A percentile compares a stretch with the other conserved stretches of the same genome.
These are phyloP conservation scores for Eulithis prunata DNA, from an alignment of 2,888 invertebrate species.

Conservation along the genomic window DNA sequence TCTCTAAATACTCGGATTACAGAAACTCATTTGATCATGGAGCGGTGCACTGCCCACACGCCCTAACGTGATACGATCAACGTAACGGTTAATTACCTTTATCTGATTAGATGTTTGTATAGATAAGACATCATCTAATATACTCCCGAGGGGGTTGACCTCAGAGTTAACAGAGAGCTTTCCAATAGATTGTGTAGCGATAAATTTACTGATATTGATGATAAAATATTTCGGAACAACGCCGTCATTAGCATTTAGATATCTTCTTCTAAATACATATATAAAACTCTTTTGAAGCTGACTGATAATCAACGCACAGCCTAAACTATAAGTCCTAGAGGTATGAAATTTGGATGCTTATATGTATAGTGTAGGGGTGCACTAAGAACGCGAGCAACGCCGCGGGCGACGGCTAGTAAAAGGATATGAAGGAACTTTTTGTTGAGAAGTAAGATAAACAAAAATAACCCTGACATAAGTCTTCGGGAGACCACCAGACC, in stretches of 20 bases:
- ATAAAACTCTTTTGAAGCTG: too few species aligned
- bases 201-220: neutral
- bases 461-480: too few species aligned
- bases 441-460: too few species aligned
- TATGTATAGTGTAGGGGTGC: too few species aligned
- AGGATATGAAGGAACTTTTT: too few species aligned
- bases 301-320: too few species aligned
- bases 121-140: constrained; percentile 30
- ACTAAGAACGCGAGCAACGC: too few species aligned
- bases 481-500: too few species aligned
- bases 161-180: neutral
- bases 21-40: neutral
- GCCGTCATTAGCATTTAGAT: neutral
- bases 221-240: neutral
- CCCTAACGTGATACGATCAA: constrained; percentile 13
- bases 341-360: too few species aligned
- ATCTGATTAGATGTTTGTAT: constrained; percentile 28
- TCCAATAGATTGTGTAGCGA: constrained; percentile 4
- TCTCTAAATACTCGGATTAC: neutral
- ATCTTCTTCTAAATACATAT: too few species aligned
- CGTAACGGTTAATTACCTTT: constrained; percentile 30
- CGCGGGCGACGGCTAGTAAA: too few species aligned
- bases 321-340: too few species aligned
- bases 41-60: constrained; percentile 6
- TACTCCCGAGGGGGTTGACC: constrained; percentile 27